Base-by-base conservation (phyloP, 2,113 vertebrate genomes). In the Sylvilagus bachmani region DNA sequence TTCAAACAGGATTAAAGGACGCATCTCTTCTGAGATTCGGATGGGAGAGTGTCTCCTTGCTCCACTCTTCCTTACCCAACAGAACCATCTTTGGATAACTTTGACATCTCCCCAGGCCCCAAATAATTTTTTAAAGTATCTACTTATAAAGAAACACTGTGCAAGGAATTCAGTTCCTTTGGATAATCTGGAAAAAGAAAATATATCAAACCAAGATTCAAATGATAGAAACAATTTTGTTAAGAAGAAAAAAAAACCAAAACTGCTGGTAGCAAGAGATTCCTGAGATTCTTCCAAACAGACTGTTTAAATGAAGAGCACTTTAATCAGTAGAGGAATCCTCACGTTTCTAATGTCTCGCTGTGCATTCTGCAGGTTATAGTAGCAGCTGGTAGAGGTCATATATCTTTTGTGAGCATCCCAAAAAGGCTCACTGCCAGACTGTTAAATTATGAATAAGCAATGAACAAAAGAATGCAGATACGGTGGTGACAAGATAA, bases 391-490 rank as follows among this genome's bases (percentile, higher is more conserved):
- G 99, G 98, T 98, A 98, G 98, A 99, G 99, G 98, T 99, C 99
- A 99, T 98, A 98, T 99, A 99, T 99, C 98, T 98, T 99, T 98
- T 98, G 98, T 98, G 98, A 99, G 98, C 98, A 98, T 98, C 98
- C 98, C 98, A 98, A 99, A 98, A 98, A 98, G 98, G 98, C 98
- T 98, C 98, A 98, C 98, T 98, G 98, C 98, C 98, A 99, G 98
- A 98, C 98, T 98, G 98, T 98, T 99, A 99, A 98, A 99, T 99
- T 99, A 99, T 99, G 99, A 99, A 99, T 99, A 99, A 99, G 98
- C 98, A 99, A 99, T 98, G 98, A 99, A 99, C 98, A 99, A 99
- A 99, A 98, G 98, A 98, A 98, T 99, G 98, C 99, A 99, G 99
- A 99, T 99, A 99, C 98, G 98, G 98, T 98, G 98, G 98, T 99